These are phyloP conservation scores for Thera britannica DNA, from an alignment of 2,888 invertebrate genomes.

Conservation along the genomic window DNA sequence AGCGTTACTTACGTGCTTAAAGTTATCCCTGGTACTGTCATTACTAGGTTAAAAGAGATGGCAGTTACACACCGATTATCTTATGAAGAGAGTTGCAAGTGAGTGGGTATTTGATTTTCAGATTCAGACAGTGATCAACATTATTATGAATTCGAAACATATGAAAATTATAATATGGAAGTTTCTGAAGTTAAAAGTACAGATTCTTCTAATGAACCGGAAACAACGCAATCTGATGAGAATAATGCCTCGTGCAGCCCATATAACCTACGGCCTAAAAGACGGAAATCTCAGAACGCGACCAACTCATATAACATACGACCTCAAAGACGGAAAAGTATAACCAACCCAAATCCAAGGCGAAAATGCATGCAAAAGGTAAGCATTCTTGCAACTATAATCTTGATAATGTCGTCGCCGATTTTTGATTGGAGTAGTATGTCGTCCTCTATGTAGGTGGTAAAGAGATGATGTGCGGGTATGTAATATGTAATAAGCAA, in stretches of 20 bases:
- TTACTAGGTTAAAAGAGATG: too few relatives aligned
- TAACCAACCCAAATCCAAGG: conserved; percentile 2
- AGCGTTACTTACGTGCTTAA: too few relatives aligned
- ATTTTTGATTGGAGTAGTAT: too few relatives aligned
- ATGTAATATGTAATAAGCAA: too few relatives aligned
- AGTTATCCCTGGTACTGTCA: too few relatives aligned
- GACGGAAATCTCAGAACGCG: neutral
- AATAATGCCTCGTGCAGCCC: neutral
- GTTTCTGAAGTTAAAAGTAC: neutral
- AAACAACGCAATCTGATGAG: neutral
- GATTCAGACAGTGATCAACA: conserved; percentile 1
- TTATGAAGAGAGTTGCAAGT: too few relatives aligned
- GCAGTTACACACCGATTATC: too few relatives aligned
- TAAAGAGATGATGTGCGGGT: too few relatives aligned
- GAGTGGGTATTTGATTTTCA: neutral
- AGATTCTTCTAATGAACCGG: neutral
- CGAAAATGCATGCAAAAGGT: neutral
- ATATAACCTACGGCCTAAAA: conserved; percentile 10
- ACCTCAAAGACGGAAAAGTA: conserved; percentile 9
- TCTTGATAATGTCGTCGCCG: too few relatives aligned
- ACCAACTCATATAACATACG: conserved; percentile 7
- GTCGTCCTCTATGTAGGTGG: too few relatives aligned
- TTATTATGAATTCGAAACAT: conserved; percentile 10
- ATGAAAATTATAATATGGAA: neutral
- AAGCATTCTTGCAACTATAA: neutral